Evolutionary conservation across 2,113 vertebrate species (phyloP).

Genomic region (Macheiramphus alcinus): DNA sequence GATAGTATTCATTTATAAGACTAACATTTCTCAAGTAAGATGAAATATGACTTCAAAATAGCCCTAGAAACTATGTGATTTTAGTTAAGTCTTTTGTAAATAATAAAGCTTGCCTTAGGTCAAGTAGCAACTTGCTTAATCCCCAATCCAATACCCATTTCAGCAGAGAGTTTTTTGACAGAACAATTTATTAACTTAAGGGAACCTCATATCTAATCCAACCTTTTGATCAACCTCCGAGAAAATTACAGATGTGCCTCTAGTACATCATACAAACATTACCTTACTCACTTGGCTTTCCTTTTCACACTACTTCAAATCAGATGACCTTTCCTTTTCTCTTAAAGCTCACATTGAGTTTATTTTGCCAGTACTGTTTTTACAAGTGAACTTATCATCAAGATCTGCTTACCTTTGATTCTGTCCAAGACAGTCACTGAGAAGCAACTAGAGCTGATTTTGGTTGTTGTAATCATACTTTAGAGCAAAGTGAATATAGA

Average conservation of each 20-base stretch:
- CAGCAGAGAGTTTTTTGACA: background rate
- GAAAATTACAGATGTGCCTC: background rate
- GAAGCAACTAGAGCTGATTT: background rate
- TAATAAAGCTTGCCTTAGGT: background rate
- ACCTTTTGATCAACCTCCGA: background rate
- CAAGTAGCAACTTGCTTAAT: background rate
- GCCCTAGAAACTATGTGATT: background rate
- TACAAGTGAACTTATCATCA: background rate
- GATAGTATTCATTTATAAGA: background rate
- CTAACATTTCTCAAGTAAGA: background rate
- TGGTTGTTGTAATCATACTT: background rate
- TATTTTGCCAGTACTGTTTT: background rate
- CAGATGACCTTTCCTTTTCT: background rate
- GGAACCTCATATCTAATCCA: background rate
- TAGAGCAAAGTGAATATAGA: background rate
- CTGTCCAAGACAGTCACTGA: background rate
- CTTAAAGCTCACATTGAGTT: background rate
- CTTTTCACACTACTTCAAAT: background rate
- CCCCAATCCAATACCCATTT: background rate
- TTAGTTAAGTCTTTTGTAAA: background rate
- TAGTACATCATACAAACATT: background rate
- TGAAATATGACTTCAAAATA: background rate
- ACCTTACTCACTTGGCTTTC: background rate
- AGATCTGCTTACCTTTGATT: background rate
- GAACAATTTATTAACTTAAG: background rate